phyloP scores from a whole-genome alignment of 2,113 vertebrate genomes.

The Podarcis muralis region DNA sequence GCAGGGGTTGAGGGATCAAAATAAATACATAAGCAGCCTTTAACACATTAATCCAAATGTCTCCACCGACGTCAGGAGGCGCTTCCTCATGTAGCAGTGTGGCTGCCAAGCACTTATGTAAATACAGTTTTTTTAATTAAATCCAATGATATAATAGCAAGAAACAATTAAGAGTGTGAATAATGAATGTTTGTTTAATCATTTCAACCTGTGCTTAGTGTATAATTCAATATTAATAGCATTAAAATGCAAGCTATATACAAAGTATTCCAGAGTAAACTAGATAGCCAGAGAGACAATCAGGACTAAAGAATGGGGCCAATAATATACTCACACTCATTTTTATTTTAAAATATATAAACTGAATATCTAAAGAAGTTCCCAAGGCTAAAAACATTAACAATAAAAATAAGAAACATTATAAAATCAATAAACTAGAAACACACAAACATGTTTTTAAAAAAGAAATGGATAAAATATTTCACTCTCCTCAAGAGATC shows the following conservation, averaged over 20 bases:
- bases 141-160: not conserved
- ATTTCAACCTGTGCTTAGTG: not conserved
- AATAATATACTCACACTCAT: not conserved
- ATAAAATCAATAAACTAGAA: not conserved
- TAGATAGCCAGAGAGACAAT: not conserved
- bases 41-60: not conserved
- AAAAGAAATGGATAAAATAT: not conserved
- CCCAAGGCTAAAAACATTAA: too few relatives aligned
- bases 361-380: not conserved
- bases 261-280: not conserved
- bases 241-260: conserved; percentile 7
- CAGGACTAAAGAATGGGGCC: not conserved
- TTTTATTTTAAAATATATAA: not conserved
- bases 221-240: not conserved
- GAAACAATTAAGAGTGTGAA: not conserved
- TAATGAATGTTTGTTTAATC: not conserved
- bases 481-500: not conserved
- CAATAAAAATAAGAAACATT: not conserved
- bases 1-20: not conserved
- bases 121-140: not conserved
- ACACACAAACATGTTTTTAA: not conserved
- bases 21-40: not conserved
- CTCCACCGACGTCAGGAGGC: not conserved
- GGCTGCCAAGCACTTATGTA: not conserved
- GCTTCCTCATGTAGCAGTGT: not conserved